Evolutionary conservation across 2,797 vertebrate species (phyloP), one percentile per base, ranked within the genome.

Genomic region (Periophthalmus magnuspinnatus): DNA sequence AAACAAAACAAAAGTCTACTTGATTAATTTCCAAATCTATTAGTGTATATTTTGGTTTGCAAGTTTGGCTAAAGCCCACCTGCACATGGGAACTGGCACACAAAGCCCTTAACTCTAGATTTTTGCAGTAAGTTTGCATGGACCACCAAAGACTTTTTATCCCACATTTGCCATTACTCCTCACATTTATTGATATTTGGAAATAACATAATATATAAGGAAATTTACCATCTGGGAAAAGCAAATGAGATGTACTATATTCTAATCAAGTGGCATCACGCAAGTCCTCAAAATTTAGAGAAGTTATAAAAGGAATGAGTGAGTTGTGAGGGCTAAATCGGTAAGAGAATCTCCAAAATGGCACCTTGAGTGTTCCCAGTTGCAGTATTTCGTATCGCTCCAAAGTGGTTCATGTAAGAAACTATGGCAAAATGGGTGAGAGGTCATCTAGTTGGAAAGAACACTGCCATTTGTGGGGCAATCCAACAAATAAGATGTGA

Each of bases 1-100:
- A 36, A 38, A 61, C 33, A 38, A 61, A 61, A 61, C 36, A 22
- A 21, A 41, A 61, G n/a, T 61, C 10, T 4, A 22, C 19, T 38
- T 61, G 59, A 61, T 61, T 61, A n/a, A 61, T 61, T 38, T 38
- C 36, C n/a, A 41, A 41, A 41, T 22, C 36, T 22, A 38, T 61
- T 41, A 13, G 34, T 11, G 34, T 17, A 22, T 61, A 21, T 61
- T 41, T 61, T 56, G 54, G 21, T 56, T 58, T 33, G 24, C 56
- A 33, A 58, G 41, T 33, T 5, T 34, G 34, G 33, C 3, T 38
- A 22, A 41, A 61, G n/a, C 19, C 34, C n/a, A 61, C 59, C 33
- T 61, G 34, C 34, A 38, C 34, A 10, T 13, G 34, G 6, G 34
- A 61, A 22, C 34, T n/a, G 41, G 32, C 58, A 34, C 19, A 34